Percentiles rank a stretch among this genome's conserved stretches.
These are phyloP conservation scores for Aphelenchoides fujianensis DNA, from an alignment of 1,140 invertebrate species.

Conservation along the genomic window DNA sequence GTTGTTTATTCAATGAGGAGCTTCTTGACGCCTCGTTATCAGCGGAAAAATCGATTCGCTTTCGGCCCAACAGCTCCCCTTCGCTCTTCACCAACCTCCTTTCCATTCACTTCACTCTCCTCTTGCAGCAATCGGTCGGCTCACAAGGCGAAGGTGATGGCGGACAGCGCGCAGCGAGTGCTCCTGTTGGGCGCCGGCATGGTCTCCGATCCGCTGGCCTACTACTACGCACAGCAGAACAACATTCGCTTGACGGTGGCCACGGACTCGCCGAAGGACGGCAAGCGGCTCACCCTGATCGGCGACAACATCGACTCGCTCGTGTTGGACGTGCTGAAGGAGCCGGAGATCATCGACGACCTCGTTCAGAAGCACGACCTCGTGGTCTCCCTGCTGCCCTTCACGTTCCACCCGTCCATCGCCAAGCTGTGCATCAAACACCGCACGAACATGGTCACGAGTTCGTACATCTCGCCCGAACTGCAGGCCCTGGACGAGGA, in stretches of 20 bases:
- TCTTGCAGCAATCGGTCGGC: constrained; percentile 45
- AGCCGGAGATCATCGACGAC: constrained; percentile 72
- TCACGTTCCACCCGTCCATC: constrained; percentile 76
- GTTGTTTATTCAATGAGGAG: too few species aligned
- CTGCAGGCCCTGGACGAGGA: constrained; percentile 77
- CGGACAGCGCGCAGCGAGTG: constrained; percentile 67
- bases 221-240: constrained; percentile 82
- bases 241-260: constrained; percentile 77
- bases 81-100: not conserved
- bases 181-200: constrained; percentile 90
- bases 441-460: constrained; percentile 88
- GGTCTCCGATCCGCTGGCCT: constrained; percentile 84
- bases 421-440: constrained; percentile 82
- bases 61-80: not conserved
- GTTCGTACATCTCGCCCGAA: constrained; percentile 83
- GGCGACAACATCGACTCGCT: constrained; percentile 77
- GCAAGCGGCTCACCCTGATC: constrained; percentile 71
- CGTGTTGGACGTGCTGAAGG: constrained; percentile 78
- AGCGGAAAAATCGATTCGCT: too few species aligned
- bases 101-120: not conserved
- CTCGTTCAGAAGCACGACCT: constrained; percentile 75
- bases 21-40: not conserved
- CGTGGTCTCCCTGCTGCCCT: constrained; percentile 83
- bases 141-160: constrained; percentile 51
- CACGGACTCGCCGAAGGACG: constrained; percentile 81